Evolutionary conservation across 92 coral and sea anemone species (phyloP).

Genomic region (Chrysogorgia sp.): DNA sequence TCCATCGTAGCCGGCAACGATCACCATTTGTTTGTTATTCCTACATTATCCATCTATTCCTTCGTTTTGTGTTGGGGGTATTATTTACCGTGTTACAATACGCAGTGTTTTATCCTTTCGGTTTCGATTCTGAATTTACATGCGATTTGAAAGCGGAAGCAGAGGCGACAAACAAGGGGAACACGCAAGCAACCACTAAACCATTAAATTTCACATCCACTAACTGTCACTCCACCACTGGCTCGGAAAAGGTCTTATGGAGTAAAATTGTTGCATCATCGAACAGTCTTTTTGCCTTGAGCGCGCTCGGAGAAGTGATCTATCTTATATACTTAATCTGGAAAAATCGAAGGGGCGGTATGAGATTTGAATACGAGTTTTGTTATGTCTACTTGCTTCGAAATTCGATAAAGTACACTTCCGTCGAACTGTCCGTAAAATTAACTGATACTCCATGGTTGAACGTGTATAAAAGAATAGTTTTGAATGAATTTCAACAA

Average conservation of each 20-base stretch:
- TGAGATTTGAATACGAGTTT: no score
- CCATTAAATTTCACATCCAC: background rate
- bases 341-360: no score
- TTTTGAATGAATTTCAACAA: background rate
- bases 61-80: slow-evolving; percentile 44
- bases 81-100: slow-evolving; percentile 34
- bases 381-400: no score
- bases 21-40: slow-evolving; percentile 50
- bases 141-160: background rate
- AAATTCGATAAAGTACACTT: no score
- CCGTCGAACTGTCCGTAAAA: no score
- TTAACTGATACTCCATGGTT: no score
- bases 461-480: no score
- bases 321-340: no score
- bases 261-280: background rate
- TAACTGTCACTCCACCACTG: slow-evolving; percentile 46
- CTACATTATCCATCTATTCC: slow-evolving; percentile 40
- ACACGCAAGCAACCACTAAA: background rate
- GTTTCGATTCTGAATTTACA: background rate
- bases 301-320: no score
- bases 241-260: slow-evolving; percentile 43
- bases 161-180: background rate
- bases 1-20: slow-evolving; percentile 47
- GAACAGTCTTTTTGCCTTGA: background rate
- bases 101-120: slow-evolving; percentile 23